Conservation (phyloP, 2,113 vertebrate genomes). For the Diphyllodes magnificus region DNA sequence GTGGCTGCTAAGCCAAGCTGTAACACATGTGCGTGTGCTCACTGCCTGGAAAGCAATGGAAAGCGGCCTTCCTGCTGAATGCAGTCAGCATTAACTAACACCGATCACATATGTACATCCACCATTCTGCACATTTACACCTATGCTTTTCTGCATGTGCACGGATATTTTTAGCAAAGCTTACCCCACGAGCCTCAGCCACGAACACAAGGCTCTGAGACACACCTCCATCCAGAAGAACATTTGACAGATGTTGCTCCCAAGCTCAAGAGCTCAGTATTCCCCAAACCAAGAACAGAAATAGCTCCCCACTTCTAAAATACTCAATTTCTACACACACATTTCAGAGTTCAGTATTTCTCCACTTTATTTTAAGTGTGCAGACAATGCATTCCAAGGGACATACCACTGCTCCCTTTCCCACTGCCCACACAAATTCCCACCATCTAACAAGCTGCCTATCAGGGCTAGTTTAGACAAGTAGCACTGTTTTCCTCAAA, state of each 20-base stretch:
- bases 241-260: not conserved
- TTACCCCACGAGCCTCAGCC: not conserved
- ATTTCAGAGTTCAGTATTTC: not conserved
- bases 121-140: not conserved
- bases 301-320: not conserved
- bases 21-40: not conserved
- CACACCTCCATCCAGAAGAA: not conserved
- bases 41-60: not conserved
- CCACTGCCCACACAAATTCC: conserved; percentile 47
- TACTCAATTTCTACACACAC: not conserved
- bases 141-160: fast-evolving
- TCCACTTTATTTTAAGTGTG: not conserved
- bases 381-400: not conserved
- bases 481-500: not conserved
- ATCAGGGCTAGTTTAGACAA: not conserved
- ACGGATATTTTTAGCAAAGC: not conserved
- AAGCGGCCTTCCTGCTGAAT: too few relatives aligned
- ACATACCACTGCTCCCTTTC: not conserved
- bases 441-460: not conserved
- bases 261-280: not conserved
- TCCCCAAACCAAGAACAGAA: not conserved
- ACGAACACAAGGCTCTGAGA: not conserved
- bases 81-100: too few relatives aligned
- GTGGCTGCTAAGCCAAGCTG: too few relatives aligned
- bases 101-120: fast-evolving